phyloP scores from a whole-genome alignment of 2,888 invertebrate genomes.

The Venustoraphidia nigricollis region DNA sequence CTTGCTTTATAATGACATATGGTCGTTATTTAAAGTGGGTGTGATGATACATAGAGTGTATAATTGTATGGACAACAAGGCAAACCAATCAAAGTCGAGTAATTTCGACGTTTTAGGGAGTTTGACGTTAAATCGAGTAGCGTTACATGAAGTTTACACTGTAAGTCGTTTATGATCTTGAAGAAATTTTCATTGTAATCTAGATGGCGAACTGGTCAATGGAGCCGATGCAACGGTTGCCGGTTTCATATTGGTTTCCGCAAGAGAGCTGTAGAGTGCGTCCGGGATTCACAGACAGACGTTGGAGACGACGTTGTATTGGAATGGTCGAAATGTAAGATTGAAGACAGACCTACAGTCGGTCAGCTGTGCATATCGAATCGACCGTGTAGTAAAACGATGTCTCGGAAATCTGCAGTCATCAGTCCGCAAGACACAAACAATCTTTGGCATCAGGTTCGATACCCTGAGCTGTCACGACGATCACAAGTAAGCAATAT shows the following conservation, averaged over 20 bases:
- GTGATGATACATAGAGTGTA: too few relatives aligned
- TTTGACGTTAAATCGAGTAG: too few relatives aligned
- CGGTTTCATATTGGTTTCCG: slow-evolving; percentile 29
- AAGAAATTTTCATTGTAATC: slow-evolving; percentile 1
- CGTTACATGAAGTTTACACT: too few relatives aligned
- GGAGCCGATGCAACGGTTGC: slow-evolving; percentile 44
- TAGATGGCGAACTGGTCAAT: slow-evolving; percentile 47
- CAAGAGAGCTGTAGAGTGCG: slow-evolving; percentile 32
- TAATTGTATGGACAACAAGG: too few relatives aligned
- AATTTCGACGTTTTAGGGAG: too few relatives aligned
- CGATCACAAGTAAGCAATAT: too few relatives aligned
- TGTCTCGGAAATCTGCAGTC: slow-evolving; percentile 15
- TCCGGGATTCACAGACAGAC: slow-evolving; percentile 25
- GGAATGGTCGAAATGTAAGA: slow-evolving; percentile 22
- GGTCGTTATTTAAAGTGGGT: too few relatives aligned
- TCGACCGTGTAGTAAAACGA: slow-evolving; percentile 18
- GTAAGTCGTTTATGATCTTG: neutral
- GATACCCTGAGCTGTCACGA: too few relatives aligned
- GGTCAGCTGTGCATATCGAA: slow-evolving; percentile 25
- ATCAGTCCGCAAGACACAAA: slow-evolving; percentile 16
- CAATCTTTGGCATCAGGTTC: neutral
- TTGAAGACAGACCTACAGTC: slow-evolving; percentile 18
- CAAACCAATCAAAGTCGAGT: too few relatives aligned
- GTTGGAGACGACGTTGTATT: slow-evolving; percentile 31
- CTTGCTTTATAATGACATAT: too few relatives aligned